phyloP scores from a whole-genome alignment of 2,797 vertebrate species.

The Emys orbicularis region DNA sequence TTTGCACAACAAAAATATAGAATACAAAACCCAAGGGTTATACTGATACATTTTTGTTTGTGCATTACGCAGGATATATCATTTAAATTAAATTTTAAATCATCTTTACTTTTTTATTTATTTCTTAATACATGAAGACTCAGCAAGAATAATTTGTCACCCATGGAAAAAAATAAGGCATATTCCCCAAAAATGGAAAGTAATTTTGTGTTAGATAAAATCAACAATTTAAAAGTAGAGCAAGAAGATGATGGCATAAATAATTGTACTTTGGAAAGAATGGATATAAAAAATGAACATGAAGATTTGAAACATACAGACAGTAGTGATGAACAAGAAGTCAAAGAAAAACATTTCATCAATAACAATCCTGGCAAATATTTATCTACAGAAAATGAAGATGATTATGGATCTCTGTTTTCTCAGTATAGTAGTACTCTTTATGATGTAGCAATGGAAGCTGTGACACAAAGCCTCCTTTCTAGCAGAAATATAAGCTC shows the following conservation, averaged over 20 bases:
- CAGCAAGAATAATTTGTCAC: conserved; percentile 56
- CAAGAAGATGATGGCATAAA: conserved; percentile 66
- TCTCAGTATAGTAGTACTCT: conserved; percentile 95
- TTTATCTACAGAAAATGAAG: conserved; percentile 85
- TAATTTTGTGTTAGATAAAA: conserved; percentile 70
- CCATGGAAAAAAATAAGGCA: conserved; percentile 69
- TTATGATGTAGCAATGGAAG: conserved; percentile 98
- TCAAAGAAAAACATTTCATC: conserved; percentile 82
- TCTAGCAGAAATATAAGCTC: conserved; percentile 90
- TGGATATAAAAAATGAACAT: conserved; percentile 84
- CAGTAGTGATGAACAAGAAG: conserved; percentile 85
- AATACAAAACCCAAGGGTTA: conserved; percentile 16
- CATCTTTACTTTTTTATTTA: conserved; percentile 53
- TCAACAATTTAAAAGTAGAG: conserved; percentile 76
- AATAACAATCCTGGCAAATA: conserved; percentile 83
- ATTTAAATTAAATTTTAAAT: conserved; percentile 32
- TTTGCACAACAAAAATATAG: conserved; percentile 17
- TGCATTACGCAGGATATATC: conserved; percentile 22
- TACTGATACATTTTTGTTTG: conserved; percentile 7
- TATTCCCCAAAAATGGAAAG: conserved; percentile 56
- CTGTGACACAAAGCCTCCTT: conserved; percentile 96
- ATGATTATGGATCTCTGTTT: conserved; percentile 92
- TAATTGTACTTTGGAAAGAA: conserved; percentile 66
- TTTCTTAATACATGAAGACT: conserved; percentile 54
- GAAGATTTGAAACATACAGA: conserved; percentile 83